Base-by-base conservation (phyloP, 2,113 vertebrate genomes). In the Chionis minor region DNA sequence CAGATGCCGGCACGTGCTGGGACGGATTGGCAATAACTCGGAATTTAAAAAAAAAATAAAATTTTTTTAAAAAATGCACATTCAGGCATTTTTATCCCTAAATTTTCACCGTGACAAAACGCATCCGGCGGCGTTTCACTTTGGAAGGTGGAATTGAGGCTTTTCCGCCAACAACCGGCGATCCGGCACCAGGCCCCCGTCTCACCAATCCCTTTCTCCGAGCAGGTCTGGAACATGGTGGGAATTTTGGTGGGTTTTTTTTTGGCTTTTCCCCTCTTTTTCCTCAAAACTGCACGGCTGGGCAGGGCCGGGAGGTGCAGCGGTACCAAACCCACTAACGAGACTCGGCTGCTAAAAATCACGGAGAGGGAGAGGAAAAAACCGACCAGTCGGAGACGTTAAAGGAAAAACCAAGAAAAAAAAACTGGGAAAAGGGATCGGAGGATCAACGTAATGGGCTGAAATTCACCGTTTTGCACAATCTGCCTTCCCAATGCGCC, bases 21-120 rank as follows among this genome's bases (percentile, higher is more conserved):
- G 32, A 61, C 5, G 21, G 49, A 20, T 22, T 17, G 33, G 13
- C 38, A 8, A 10, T 30, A 33, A 21, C 40, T 55, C 20, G 3
- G 17, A 23, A 23, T 45, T 81, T 28, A 67, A 32, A 58, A 49
- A 30, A 49, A 19, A 49, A 15, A 27, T 14, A 18, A 54, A 44
- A 44, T 11, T 11, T 20, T 5, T n/a, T n/a, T n/a, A n/a, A n/a
- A n/a, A n/a, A n/a, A n/a, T n/a, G 0, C 21, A 18, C 21, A 10
- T 10, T 42, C 9, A 1, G 1, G 20, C 12, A 13, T 18, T 40
- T 72, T 30, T 40, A 40, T 9, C 51, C 51, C 70, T 23, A 40
- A 42, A 72, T 14, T 32, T 32, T 12, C 51, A 18, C 27, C 14
- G 33, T 8, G 16, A 15, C 42, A 38, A 58, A 69, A 18, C 3